Conservation (phyloP, 1,140 invertebrate genomes). For the Caligus rogercresseyi region DNA sequence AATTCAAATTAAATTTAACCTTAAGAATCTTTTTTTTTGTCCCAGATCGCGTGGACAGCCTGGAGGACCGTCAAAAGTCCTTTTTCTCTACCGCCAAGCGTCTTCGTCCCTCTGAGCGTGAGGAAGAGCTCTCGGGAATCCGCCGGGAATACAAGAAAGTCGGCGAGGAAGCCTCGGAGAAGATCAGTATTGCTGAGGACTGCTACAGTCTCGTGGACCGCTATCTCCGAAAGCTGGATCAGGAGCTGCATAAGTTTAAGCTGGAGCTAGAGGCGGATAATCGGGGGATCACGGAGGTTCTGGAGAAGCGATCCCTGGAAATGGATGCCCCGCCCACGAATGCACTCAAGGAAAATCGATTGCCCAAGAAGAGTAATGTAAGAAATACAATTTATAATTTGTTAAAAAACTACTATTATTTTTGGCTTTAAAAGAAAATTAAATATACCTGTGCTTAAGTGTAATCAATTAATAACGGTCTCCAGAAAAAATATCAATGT, state of each 20-base stretch:
- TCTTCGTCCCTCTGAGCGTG: constrained; percentile 55
- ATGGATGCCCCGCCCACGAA: constrained; percentile 41
- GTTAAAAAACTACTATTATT: neutral
- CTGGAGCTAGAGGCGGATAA: constrained; percentile 96
- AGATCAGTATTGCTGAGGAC: constrained; percentile 34
- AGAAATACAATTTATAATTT: neutral
- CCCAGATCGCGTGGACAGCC: constrained; percentile 71
- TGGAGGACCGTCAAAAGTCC: constrained; percentile 70
- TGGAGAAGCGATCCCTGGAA: constrained; percentile 74
- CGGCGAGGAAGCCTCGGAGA: constrained; percentile 69
- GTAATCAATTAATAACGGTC: too few species aligned
- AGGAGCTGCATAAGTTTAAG: constrained; percentile 91
- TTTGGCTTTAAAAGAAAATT: too few species aligned
- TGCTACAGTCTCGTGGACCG: constrained; percentile 52
- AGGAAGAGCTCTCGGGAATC: constrained; percentile 65
- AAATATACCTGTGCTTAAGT: too few species aligned
- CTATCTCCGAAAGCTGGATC: constrained; percentile 75
- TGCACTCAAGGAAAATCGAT: constrained; percentile 7
- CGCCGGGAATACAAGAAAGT: constrained; percentile 77
- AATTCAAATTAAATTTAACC: neutral
- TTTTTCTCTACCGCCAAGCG: constrained; percentile 74
- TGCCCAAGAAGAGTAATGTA: neutral
- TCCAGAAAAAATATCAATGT: too few species aligned
- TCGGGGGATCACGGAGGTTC: constrained; percentile 85
- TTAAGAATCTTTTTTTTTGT: constrained; percentile 22